Conservation (phyloP, 2,113 vertebrate genomes). For the Ptychochromis oligacanthus region DNA sequence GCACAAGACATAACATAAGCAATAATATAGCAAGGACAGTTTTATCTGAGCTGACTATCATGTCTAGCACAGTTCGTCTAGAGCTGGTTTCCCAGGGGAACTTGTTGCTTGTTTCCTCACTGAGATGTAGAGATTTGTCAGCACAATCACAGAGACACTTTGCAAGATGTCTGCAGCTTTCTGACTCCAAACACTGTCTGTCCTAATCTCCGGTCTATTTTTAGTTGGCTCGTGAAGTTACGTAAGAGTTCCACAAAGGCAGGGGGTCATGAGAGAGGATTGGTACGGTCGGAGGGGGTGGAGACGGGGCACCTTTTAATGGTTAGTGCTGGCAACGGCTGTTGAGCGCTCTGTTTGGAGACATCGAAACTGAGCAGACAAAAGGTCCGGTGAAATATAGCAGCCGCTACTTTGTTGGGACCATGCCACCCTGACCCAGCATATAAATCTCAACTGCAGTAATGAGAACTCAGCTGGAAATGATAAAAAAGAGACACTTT, state of each 20-base stretch:
- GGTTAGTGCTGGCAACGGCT: slow-evolving; percentile 30
- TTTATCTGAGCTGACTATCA: slow-evolving; percentile 3
- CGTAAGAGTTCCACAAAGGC: slow-evolving; percentile 62
- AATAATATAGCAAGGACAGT: slow-evolving; percentile 8
- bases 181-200: slow-evolving; percentile 59
- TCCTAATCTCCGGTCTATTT: slow-evolving; percentile 62
- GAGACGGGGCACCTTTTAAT: slow-evolving; percentile 50
- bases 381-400: slow-evolving; percentile 54
- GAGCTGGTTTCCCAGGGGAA: slow-evolving; percentile 39
- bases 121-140: slow-evolving; percentile 44
- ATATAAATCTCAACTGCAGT: slow-evolving; percentile 61
- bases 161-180: slow-evolving; percentile 43
- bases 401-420: slow-evolving; percentile 32
- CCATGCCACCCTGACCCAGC: slow-evolving; percentile 38
- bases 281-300: slow-evolving; percentile 27
- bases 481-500: slow-evolving; percentile 39
- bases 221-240: slow-evolving; percentile 61
- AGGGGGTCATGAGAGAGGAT: slow-evolving; percentile 60
- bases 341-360: slow-evolving; percentile 20
- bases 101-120: slow-evolving; percentile 13
- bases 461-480: slow-evolving; percentile 64
- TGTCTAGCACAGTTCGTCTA: slow-evolving; percentile 11
- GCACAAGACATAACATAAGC: slow-evolving; percentile 7
- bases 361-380: slow-evolving; percentile 55
- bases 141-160: slow-evolving; percentile 28